Conservation (phyloP, 2,888 invertebrate species). For the Campopleginae sp. region DNA sequence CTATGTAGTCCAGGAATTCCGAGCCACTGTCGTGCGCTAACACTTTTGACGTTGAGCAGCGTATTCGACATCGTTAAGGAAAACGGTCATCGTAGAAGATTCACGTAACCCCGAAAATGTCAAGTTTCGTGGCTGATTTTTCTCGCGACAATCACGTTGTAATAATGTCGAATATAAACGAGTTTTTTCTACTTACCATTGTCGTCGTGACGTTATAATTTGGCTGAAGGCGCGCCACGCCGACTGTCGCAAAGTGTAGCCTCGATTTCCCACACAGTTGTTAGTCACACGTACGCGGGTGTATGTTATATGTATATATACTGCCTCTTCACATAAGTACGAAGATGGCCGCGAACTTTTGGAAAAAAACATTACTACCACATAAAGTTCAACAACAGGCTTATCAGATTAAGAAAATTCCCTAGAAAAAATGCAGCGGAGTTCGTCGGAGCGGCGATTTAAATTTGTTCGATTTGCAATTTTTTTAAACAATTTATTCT, state of each 20-base stretch:
- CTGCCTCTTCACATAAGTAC: neutral
- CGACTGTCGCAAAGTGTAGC: constrained; percentile 68
- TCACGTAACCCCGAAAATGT: neutral
- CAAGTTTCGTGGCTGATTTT: neutral
- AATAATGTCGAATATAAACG: constrained; percentile 30
- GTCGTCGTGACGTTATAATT: constrained; percentile 72
- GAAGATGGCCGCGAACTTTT: constrained; percentile 21
- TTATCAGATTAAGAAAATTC: neutral
- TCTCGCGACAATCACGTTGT: constrained; percentile 17
- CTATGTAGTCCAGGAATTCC: neutral
- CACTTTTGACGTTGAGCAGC: constrained; percentile 22
- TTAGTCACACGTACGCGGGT: constrained; percentile 16
- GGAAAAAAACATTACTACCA: constrained; percentile 7
- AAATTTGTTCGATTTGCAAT: neutral
- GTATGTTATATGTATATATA: neutral
- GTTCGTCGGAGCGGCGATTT: neutral
- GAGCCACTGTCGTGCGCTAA: neutral
- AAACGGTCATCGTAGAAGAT: neutral
- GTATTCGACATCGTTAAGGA: neutral
- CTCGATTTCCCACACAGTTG: constrained; percentile 63
- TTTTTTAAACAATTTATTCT: neutral
- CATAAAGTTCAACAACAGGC: constrained; percentile 8
- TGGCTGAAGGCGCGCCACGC: constrained; percentile 77
- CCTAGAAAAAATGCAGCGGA: constrained; percentile 8
- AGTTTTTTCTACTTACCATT: constrained; percentile 74